phyloP scores from a whole-genome alignment of 2,113 vertebrate species.

The Seriola quinqueradiata region DNA sequence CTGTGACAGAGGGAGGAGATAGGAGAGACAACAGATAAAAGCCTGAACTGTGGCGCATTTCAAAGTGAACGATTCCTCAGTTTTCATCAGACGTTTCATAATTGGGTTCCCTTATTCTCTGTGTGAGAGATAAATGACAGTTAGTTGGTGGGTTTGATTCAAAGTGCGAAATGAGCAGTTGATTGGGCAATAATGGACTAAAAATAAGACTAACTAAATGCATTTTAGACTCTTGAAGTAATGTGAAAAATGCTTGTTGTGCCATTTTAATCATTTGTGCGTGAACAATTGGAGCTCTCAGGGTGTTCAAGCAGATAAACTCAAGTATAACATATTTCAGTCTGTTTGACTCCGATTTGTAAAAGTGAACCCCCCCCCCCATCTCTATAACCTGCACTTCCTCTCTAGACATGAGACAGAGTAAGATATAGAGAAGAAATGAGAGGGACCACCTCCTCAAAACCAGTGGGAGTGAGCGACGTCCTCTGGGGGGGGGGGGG shows the following conservation, averaged over 20 bases:
- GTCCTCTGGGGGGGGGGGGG: constrained; percentile 20
- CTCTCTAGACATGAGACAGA: constrained; percentile 7
- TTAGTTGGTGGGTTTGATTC: constrained; percentile 21
- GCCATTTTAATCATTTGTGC: neutral
- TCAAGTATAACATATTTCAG: too few species aligned
- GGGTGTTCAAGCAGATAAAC: neutral
- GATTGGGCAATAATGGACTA: constrained; percentile 12
- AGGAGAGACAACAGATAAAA: constrained; percentile 36
- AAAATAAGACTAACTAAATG: constrained; percentile 6
- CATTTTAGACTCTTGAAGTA: constrained; percentile 11
- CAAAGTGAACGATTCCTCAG: constrained; percentile 44
- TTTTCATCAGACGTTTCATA: constrained; percentile 38
- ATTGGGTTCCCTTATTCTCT: constrained; percentile 38
- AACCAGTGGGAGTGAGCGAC: constrained; percentile 38
- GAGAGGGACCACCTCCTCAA: constrained; percentile 55
- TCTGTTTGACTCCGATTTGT: too few species aligned
- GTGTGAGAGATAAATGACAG: constrained; percentile 35
- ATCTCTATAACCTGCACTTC: constrained; percentile 2
- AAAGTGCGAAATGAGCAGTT: constrained; percentile 22
- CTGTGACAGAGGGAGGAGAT: constrained; percentile 38
- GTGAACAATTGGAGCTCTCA: neutral
- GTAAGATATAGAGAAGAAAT: neutral
- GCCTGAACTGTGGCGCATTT: constrained; percentile 35
- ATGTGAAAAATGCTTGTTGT: neutral
- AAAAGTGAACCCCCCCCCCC: neutral